These are phyloP conservation scores for Steromphala cineraria DNA, from an alignment of 2,888 invertebrate genomes.

Conservation along the genomic window DNA sequence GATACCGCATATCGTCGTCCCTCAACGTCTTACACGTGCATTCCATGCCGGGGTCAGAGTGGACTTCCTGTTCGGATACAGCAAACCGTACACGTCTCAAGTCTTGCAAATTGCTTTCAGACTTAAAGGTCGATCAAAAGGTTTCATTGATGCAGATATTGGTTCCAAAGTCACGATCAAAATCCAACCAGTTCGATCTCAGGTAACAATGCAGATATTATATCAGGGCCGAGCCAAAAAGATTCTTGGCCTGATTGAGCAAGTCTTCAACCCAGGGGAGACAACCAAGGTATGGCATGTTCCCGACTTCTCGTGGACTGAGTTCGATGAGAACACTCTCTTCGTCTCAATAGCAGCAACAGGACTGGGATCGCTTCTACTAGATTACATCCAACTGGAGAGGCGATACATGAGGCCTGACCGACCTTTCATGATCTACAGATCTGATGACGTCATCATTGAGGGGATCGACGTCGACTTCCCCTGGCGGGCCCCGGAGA, in stretches of 20 bases:
- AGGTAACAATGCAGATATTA: conserved; percentile 32
- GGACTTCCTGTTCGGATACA: neutral
- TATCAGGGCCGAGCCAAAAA: conserved; percentile 39
- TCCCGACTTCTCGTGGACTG: conserved; percentile 57
- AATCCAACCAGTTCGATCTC: conserved; percentile 35
- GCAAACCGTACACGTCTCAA: neutral
- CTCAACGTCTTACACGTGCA: neutral
- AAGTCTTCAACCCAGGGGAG: conserved; percentile 32
- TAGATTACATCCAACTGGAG: conserved; percentile 44
- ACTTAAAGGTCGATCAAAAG: conserved; percentile 51
- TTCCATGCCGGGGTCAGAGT: neutral
- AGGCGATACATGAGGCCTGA: conserved; percentile 52
- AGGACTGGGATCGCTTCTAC: conserved; percentile 29
- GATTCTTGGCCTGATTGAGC: conserved; percentile 26
- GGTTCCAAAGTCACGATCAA: conserved; percentile 48
- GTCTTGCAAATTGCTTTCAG: conserved; percentile 35
- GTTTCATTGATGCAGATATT: conserved; percentile 55
- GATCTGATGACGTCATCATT: conserved; percentile 48
- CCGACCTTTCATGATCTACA: conserved; percentile 39
- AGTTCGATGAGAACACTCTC: conserved; percentile 44
- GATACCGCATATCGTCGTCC: conserved; percentile 38
- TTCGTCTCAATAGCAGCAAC: conserved; percentile 41
- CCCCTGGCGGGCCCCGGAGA: conserved; percentile 58
- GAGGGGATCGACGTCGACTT: conserved; percentile 55
- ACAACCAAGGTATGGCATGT: conserved; percentile 43